A percentile compares a stretch with the other conserved stretches of the same genome.
These are phyloP conservation scores for Tenthredo amoena DNA, from an alignment of 2,888 invertebrate species.

Conservation along the genomic window DNA sequence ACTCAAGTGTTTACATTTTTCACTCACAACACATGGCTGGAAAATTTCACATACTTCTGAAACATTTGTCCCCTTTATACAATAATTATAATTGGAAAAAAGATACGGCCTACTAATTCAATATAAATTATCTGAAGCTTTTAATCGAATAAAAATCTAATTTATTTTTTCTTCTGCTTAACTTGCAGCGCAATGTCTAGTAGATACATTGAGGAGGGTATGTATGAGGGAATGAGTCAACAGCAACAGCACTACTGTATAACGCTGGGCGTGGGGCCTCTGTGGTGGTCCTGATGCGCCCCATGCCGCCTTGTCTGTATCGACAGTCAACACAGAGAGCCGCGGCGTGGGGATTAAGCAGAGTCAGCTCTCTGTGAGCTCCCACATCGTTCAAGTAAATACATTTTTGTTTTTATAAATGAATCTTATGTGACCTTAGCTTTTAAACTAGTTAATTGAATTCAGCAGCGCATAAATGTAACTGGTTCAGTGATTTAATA, in stretches of 20 bases:
- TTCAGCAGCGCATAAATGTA: background rate
- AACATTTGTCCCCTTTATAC: background rate
- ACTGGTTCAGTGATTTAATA: background rate
- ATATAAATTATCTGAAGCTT: background rate
- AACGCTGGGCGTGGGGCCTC: constrained; percentile 99
- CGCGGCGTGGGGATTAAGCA: constrained; percentile 85
- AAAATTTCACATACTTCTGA: background rate
- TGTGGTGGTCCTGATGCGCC: constrained; percentile 99
- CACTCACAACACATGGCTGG: background rate
- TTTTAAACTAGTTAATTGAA: background rate
- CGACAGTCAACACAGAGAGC: constrained; percentile 83
- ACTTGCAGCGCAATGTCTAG: constrained; percentile 73
- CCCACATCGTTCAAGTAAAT: constrained; percentile 78
- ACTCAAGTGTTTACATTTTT: constrained; percentile 35
- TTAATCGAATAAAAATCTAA: constrained; percentile 2
- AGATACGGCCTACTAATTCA: background rate
- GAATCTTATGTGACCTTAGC: background rate
- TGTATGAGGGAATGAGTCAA: constrained; percentile 71
- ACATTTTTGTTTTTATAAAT: constrained; percentile 1
- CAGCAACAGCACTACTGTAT: constrained; percentile 80
- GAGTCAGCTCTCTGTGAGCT: constrained; percentile 84
- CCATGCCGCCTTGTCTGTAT: constrained; percentile 87
- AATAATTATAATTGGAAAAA: background rate
- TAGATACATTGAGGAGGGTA: constrained; percentile 72
- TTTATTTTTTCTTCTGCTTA: constrained; percentile 52